Conservation (phyloP, 2,113 vertebrate genomes). For the Anolis carolinensis region DNA sequence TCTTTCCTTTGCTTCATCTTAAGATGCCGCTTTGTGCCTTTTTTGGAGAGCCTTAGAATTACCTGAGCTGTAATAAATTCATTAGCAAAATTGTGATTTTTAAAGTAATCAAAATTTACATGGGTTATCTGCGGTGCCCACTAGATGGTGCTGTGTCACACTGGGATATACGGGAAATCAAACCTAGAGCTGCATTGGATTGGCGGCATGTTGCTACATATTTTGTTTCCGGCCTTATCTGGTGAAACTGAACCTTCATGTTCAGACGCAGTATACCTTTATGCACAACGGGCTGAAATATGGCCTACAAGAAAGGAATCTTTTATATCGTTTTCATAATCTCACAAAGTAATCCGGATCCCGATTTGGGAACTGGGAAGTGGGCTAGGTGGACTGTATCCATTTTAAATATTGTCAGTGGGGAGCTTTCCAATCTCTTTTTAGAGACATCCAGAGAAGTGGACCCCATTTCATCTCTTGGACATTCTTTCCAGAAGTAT, state of each 20-base stretch:
- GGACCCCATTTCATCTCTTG: no score
- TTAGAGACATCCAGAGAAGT: no score
- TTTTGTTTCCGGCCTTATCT: not conserved
- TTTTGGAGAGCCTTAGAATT: not conserved
- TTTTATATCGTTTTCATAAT: not conserved
- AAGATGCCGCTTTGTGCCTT: not conserved
- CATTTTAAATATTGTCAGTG: not conserved
- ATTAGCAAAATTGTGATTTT: not conserved
- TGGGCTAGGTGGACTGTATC: not conserved
- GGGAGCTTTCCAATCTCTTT: no score
- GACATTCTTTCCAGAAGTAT: no score
- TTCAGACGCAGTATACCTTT: not conserved
- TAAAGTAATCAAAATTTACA: not conserved
- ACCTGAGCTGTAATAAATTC: not conserved
- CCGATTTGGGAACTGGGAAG: not conserved
- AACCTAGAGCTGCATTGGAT: not conserved
- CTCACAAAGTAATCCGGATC: not conserved
- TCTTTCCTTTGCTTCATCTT: not conserved
- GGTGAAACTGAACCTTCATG: not conserved
- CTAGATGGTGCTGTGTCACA: slow-evolving; percentile 1
- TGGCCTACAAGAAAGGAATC: not conserved
- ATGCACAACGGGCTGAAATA: no score
- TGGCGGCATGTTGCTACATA: not conserved
- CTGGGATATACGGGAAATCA: not conserved
- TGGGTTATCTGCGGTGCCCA: not conserved